Evolutionary conservation across 2,113 vertebrate genomes (phyloP).

Genomic region (Tychaedon coryphoeus): DNA sequence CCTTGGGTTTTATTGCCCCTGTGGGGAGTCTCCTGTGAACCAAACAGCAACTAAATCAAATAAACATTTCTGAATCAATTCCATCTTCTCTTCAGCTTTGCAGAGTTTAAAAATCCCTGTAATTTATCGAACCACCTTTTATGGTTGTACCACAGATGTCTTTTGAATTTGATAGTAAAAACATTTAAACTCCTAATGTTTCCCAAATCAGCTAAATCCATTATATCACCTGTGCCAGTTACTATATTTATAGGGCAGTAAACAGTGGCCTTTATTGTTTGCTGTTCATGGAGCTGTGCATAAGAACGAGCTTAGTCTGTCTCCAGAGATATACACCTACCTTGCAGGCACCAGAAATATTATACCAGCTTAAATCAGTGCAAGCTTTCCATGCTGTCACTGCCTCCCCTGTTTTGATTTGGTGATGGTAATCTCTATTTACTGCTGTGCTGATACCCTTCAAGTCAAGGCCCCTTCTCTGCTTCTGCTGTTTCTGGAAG

Average conservation of each 20-base stretch:
- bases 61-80: conserved; percentile 59
- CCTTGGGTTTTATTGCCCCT: conserved; percentile 49
- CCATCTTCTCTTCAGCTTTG: conserved; percentile 38
- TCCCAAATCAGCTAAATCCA: conserved; percentile 31
- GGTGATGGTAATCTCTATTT: neutral
- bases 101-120: neutral
- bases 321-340: conserved; percentile 25
- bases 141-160: conserved; percentile 20
- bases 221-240: conserved; percentile 39
- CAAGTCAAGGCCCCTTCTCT: neutral
- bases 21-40: conserved; percentile 30
- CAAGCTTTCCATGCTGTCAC: conserved; percentile 27
- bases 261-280: conserved; percentile 52
- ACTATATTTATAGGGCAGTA: conserved; percentile 36
- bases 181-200: conserved; percentile 23
- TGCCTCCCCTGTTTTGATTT: neutral
- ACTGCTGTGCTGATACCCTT: conserved; percentile 20
- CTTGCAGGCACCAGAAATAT: conserved; percentile 47
- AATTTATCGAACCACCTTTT: conserved; percentile 15
- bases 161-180: conserved; percentile 50
- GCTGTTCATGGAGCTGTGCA: neutral
- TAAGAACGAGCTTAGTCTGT: neutral
- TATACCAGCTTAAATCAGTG: conserved; percentile 24
- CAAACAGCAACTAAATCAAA: conserved; percentile 58
- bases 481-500: neutral